phyloP scores from a whole-genome alignment of 2,113 vertebrate species.

The Murina feae region DNA sequence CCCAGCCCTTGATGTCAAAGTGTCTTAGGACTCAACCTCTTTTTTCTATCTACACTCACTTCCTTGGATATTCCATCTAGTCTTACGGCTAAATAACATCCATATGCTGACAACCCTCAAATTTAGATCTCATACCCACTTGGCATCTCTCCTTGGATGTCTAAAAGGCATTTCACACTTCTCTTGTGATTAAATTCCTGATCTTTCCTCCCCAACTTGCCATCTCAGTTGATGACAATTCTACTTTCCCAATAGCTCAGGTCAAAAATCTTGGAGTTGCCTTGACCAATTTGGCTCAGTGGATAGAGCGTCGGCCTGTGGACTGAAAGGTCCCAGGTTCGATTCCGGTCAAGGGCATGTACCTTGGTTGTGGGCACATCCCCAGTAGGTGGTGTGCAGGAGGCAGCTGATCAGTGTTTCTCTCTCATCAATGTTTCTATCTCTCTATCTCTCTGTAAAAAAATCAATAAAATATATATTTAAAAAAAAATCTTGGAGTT shows the following conservation, averaged over 20 bases:
- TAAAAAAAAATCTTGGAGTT: not conserved
- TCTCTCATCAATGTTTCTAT: too few species aligned
- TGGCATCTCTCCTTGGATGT: not conserved
- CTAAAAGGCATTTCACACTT: conserved; percentile 7
- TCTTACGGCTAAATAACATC: not conserved
- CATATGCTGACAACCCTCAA: not conserved
- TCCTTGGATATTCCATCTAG: not conserved
- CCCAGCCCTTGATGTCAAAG: not conserved
- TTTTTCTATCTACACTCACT: not conserved
- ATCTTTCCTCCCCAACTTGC: not conserved
- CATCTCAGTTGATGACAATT: not conserved
- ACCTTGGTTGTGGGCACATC: too few species aligned
- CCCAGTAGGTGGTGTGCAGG: too few species aligned
- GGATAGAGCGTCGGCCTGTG: too few species aligned
- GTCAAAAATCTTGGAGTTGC: not conserved
- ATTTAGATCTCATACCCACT: not conserved
- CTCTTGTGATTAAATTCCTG: not conserved
- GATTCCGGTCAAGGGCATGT: too few species aligned
- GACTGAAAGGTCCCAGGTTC: too few species aligned
- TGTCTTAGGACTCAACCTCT: not conserved
- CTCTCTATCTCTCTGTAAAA: too few species aligned
- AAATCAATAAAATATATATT: too few species aligned
- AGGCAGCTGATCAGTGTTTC: too few species aligned
- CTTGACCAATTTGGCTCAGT: too few species aligned
- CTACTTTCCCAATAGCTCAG: not conserved